Conservation (phyloP, 2,888 invertebrate genomes). For the Drosophila mettleri region DNA sequence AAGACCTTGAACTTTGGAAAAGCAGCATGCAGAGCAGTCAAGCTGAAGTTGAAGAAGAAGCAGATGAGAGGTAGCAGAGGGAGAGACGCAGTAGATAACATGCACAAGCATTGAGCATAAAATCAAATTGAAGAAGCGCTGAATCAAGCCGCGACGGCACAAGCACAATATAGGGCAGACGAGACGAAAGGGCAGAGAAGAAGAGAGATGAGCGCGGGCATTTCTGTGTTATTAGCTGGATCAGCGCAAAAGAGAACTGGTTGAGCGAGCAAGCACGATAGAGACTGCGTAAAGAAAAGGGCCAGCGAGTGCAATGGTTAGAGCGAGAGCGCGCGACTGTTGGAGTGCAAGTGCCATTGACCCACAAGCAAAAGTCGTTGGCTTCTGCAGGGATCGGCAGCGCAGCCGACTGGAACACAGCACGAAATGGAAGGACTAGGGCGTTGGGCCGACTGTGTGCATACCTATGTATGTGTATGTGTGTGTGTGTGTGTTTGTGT, state of each 20-base stretch:
- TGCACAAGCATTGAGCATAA: constrained; percentile 47
- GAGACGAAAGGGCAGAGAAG: constrained; percentile 9
- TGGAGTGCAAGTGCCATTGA: constrained; percentile 67
- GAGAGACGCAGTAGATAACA: constrained; percentile 24
- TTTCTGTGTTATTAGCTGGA: constrained; percentile 60
- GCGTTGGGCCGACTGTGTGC: no score
- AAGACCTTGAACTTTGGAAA: constrained; percentile 74
- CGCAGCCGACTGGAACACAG: constrained; percentile 7
- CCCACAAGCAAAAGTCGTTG: constrained; percentile 73
- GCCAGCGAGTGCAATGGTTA: neutral
- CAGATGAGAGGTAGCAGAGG: neutral
- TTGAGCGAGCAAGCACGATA: constrained; percentile 13
- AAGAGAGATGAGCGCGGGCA: constrained; percentile 1
- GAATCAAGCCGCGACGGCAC: constrained; percentile 47
- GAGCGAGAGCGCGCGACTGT: constrained; percentile 13
- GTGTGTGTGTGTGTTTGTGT: no score
- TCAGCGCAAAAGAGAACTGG: constrained; percentile 51
- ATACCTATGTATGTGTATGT: no score
- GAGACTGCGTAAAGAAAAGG: neutral
- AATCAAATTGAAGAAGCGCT: constrained; percentile 49
- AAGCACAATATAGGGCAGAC: constrained; percentile 55
- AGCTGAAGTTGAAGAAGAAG: constrained; percentile 10
- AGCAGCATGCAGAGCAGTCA: constrained; percentile 48
- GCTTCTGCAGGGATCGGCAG: constrained; percentile 44
- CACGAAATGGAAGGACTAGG: constrained; percentile 28